Evolutionary conservation across 2,797 vertebrate species (phyloP).

Genomic region (Lerista edwardsae): DNA sequence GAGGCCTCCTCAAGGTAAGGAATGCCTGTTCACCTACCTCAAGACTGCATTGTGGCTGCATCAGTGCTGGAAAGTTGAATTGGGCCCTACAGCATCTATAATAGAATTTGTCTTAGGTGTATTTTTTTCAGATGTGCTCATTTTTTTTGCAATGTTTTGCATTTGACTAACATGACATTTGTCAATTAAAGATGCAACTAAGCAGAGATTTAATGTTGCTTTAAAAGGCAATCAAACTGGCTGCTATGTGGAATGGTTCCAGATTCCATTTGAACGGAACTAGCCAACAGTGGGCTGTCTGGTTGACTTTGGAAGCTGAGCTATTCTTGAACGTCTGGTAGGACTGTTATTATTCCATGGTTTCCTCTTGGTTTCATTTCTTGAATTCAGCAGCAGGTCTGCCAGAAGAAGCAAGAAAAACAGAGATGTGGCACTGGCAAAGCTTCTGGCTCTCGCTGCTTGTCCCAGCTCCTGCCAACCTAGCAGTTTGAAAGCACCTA

Average conservation of each 20-base stretch:
- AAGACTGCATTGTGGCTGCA: too few relatives aligned
- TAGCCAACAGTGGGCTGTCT: slow-evolving; percentile 25
- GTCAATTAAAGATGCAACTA: neutral
- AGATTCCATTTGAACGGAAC: slow-evolving; percentile 55
- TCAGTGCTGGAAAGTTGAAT: too few relatives aligned
- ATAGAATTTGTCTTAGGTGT: neutral
- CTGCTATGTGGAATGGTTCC: slow-evolving; percentile 13
- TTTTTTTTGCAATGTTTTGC: neutral
- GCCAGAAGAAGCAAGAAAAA: slow-evolving; percentile 52
- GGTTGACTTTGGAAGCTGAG: slow-evolving; percentile 36
- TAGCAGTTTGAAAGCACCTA: too few relatives aligned
- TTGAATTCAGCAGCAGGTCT: slow-evolving; percentile 48
- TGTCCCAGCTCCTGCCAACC: too few relatives aligned
- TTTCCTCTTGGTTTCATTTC: slow-evolving; percentile 64
- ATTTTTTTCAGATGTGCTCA: neutral
- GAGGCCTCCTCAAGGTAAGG: too few relatives aligned
- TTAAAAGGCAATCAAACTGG: slow-evolving; percentile 34
- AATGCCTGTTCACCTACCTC: too few relatives aligned
- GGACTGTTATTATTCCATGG: slow-evolving; percentile 50
- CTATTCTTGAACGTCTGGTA: slow-evolving; percentile 19
- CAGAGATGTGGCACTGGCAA: slow-evolving; percentile 53
- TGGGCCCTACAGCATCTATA: too few relatives aligned
- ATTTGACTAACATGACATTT: neutral
- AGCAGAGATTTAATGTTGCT: slow-evolving; percentile 7
- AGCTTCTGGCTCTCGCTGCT: slow-evolving; percentile 18